Base-by-base conservation (phyloP, 2,797 vertebrate species). In the Sparidentex hasta region DNA sequence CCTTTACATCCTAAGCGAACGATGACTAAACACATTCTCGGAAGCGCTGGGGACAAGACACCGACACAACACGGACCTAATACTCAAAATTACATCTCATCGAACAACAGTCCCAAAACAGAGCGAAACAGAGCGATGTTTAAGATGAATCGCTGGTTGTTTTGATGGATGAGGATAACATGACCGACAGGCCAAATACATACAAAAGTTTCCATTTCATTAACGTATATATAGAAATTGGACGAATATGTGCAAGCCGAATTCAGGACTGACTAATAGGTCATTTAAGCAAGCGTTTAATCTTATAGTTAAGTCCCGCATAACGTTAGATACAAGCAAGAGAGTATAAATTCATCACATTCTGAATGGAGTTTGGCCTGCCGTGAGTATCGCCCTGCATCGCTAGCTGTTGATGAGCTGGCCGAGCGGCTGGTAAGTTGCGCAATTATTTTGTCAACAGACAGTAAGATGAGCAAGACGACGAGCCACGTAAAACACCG, bases 181-280 rank as follows among this genome's bases (percentile, higher is more conserved):
- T 8, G 0, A 76, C 12, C 3, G 1, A 57, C 33, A 66, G 87
- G 78, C 77, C 78, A 77, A 80, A 69, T 18, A 51, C 9, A 29
- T 23, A 29, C 2, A 43, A 68, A 78, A 71, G 55, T 71, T 59
- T 0, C 25, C 58, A 63, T 56, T 20, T 4, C 20, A 58, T 1
- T 1, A 0, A 27, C 1, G 4, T 5, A 23, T 3, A 23, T 3
- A 3, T 2, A 3, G 1, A 73, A 5, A 12, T 2, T 43, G 3
- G 6, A 1, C 4, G 0, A 7, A 16, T 27, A 11, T 41, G 9
- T 44, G 1, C 0, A 0, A 38, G 65, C 81, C 85, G 83, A 78
- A 74, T 50, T 33, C 0, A 63, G 48, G 16, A 48, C 14, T 7
- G 3, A 2, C 0, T 0, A 4, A n/a, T 1, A 0, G 5, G 0